These are phyloP conservation scores for Dexiosoma caninum DNA, from an alignment of 2,888 invertebrate species.

Conservation along the genomic window DNA sequence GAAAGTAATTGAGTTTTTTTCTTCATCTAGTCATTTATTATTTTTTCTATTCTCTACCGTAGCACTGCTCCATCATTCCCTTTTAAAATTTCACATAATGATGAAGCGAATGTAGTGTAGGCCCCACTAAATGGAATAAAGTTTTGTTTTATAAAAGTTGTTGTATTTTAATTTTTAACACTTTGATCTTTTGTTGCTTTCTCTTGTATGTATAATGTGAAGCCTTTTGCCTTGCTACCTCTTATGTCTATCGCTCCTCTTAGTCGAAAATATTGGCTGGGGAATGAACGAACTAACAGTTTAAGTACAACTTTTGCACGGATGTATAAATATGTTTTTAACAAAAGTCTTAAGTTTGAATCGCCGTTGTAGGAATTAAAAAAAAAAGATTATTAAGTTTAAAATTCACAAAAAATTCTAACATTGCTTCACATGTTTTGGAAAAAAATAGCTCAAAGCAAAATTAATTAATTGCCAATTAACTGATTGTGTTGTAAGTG, in stretches of 20 bases:
- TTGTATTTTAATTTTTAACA: slow-evolving; percentile 33
- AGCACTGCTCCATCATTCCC: neutral
- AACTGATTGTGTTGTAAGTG: slow-evolving; percentile 44
- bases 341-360: slow-evolving; percentile 30
- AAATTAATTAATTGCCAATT: slow-evolving; percentile 53
- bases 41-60: slow-evolving; percentile 9
- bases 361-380: neutral
- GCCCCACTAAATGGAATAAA: slow-evolving; percentile 15
- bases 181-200: slow-evolving; percentile 44
- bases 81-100: neutral
- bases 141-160: slow-evolving; percentile 1
- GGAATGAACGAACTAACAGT: too few species aligned
- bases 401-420: neutral
- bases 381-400: slow-evolving; percentile 7
- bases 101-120: neutral
- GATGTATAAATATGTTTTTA: neutral
- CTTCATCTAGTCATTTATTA: slow-evolving; percentile 26
- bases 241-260: neutral
- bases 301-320: neutral
- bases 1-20: slow-evolving; percentile 53
- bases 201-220: neutral
- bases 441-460: neutral
- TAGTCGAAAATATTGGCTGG: neutral
- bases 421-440: neutral
- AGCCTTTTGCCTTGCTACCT: neutral